phyloP scores from a whole-genome alignment of 2,797 vertebrate genomes.

The Danio tinwini region DNA sequence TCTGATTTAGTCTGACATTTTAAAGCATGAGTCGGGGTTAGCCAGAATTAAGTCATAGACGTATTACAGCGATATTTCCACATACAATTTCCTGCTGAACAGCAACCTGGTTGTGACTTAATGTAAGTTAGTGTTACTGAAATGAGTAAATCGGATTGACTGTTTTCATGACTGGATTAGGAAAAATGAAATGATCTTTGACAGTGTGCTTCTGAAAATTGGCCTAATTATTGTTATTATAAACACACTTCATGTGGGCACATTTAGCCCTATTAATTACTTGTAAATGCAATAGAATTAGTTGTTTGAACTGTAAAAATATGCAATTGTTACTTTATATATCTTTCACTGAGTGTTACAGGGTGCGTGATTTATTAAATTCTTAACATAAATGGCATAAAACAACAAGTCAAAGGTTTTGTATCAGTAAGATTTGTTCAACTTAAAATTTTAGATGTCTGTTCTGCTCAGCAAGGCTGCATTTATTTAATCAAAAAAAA shows the following conservation, averaged over 20 bases:
- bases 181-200: background rate
- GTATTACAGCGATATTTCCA: constrained; percentile 49
- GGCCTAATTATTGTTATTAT: background rate
- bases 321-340: background rate
- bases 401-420: background rate
- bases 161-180: background rate
- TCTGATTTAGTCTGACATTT: constrained; percentile 51
- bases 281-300: constrained; percentile 2
- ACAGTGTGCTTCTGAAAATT: constrained; percentile 13
- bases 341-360: too few relatives aligned
- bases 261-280: background rate
- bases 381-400: background rate
- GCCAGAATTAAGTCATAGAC: constrained; percentile 43
- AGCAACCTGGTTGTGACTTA: constrained; percentile 2
- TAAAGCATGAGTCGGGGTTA: constrained; percentile 39
- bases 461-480: background rate
- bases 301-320: background rate
- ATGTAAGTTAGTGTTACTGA: background rate
- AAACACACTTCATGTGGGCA: constrained; percentile 6
- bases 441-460: background rate
- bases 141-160: background rate
- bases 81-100: constrained; percentile 37
- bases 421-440: background rate
- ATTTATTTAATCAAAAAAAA: background rate
- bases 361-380: too few relatives aligned